Percentiles rank a stretch among this genome's conserved stretches.
These are phyloP conservation scores for Gorsachius magnificus DNA, from an alignment of 2,797 vertebrate species.

Conservation along the genomic window DNA sequence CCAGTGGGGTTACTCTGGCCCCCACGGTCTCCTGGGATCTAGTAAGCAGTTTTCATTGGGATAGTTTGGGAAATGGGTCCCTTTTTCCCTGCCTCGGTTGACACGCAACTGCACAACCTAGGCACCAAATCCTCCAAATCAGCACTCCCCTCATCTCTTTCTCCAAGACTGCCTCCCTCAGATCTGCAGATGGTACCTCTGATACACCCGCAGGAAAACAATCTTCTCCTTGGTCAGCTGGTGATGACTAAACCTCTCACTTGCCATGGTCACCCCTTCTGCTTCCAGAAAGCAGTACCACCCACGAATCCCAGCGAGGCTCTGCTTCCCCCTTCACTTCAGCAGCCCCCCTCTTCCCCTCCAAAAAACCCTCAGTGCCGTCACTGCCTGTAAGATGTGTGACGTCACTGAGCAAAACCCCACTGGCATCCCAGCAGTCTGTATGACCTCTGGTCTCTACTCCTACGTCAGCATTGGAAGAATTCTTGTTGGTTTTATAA, in stretches of 20 bases:
- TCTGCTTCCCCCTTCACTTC: not conserved
- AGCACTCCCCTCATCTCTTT: not conserved
- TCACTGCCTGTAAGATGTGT: not conserved
- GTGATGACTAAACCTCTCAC: not conserved
- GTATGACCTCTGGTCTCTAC: not conserved
- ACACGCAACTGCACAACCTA: not conserved
- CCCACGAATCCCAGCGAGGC: accelerated
- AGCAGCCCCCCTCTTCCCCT: not conserved
- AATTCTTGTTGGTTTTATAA: not conserved
- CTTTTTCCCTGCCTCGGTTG: not conserved
- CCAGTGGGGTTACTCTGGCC: not conserved
- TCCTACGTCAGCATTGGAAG: not conserved
- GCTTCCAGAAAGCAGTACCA: not conserved
- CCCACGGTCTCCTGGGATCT: not conserved
- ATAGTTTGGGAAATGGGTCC: not conserved
- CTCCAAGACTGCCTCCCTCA: not conserved
- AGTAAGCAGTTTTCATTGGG: not conserved
- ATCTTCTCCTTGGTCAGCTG: not conserved
- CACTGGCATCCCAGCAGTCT: not conserved
- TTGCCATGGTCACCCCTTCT: not conserved
- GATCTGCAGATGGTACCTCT: not conserved
- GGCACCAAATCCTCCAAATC: not conserved
- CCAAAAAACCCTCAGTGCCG: not conserved
- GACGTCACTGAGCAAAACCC: not conserved
- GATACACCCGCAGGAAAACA: not conserved